Evolutionary conservation across 2,888 invertebrate species (phyloP), one percentile per base, ranked within the genome.

Genomic region (Cepaea hortensis): DNA sequence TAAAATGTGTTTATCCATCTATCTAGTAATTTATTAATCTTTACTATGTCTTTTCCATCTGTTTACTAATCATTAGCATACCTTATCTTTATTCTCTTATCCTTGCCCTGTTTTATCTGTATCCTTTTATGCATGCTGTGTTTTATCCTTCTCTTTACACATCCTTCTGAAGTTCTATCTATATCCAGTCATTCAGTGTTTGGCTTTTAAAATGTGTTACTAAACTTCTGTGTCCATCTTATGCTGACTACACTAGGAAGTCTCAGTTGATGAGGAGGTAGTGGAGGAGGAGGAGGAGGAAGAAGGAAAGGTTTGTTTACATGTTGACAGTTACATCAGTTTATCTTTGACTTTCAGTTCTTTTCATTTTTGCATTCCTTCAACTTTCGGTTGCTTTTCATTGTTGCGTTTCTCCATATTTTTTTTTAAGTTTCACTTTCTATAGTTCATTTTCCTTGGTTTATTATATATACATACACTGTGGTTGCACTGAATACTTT

Each of bases 181-280:
- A 13, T 23, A 18, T 50, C 18, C 11, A n/a, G 50, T 18, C 15
- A 55, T 55, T 11, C 6, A 55, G 55, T 55, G 6, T 76, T 15
- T 55, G 11, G 55, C 70, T 70, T 70, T 20, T 23, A 70, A 70
- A n/a, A 20, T 70, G 20, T 70, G 70, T 23, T n/a, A n/a, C 70
- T 20, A n/a, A n/a, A 20, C 20, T 6, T 70, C n/a, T 70, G 20
- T 70, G 20, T 70, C 0, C 20, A 79, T 23, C 13, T 65, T 68
- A 5, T 68, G 18, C 11, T n/a, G 6, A 18, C 68, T 68, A 15
- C 68, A 68, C 48, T 68, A 83, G 85, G 87, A 89, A 46, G 87
- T 73, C n/a, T 87, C 88, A 23, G 89, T 88, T 80, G 68, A 85
- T 50, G 89, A 89, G 35, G 35, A 35, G 35, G 35, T n/a, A 11